These are phyloP conservation scores for Umimayanthus chanpuru DNA, from an alignment of 92 coral and sea anemone species.

Conservation along the genomic window DNA sequence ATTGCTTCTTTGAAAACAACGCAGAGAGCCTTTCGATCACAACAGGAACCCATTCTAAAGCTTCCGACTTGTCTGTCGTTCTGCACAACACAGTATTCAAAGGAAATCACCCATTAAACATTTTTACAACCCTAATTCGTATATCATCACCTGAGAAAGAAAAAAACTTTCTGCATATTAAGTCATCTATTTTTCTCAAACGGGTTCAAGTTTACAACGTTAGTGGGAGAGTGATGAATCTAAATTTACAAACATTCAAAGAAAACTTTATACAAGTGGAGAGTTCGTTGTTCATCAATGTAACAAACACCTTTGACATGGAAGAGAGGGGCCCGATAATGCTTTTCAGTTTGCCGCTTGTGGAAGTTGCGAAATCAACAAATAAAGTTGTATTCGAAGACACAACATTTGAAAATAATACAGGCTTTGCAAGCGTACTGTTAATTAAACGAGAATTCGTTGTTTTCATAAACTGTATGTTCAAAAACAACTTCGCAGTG, in stretches of 20 bases:
- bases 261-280: not conserved
- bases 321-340: not conserved
- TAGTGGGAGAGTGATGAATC: not conserved
- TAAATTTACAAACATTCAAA: not conserved
- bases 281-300: not conserved
- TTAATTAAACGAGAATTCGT: not conserved
- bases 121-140: too few relatives aligned
- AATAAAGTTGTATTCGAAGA: too few relatives aligned
- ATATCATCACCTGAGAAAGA: not conserved
- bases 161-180: too few relatives aligned
- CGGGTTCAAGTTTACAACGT: not conserved
- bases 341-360: not conserved
- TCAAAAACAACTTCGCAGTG: constrained; percentile 47
- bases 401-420: too few relatives aligned
- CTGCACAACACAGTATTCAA: not conserved
- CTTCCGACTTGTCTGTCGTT: not conserved
- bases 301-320: not conserved
- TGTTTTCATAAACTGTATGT: constrained; percentile 33
- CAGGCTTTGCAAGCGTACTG: too few relatives aligned
- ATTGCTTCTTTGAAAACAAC: constrained; percentile 8
- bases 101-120: not conserved
- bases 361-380: too few relatives aligned
- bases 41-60: too few relatives aligned
- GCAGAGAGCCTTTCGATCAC: not conserved
- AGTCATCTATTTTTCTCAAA: constrained; percentile 15